Conservation (phyloP, 2,888 invertebrate species). For the Phortica okadai region DNA sequence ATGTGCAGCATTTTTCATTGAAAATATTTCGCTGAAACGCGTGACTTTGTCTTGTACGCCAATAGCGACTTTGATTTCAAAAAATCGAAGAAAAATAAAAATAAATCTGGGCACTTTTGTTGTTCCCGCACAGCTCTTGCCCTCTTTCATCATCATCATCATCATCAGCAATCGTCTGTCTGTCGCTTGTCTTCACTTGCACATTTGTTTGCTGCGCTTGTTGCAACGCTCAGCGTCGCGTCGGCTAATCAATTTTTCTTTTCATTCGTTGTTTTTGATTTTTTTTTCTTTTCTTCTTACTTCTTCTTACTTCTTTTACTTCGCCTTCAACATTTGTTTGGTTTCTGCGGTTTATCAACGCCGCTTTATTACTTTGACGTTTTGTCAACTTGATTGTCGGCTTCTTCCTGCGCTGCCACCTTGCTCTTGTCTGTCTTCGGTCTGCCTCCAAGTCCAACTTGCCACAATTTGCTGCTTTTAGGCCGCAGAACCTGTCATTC, state of each 20-base stretch:
- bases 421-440: conserved; percentile 6
- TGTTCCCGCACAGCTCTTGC: not conserved
- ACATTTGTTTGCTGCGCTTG: not conserved
- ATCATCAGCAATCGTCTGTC: not conserved
- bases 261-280: conserved; percentile 54
- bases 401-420: conserved; percentile 45
- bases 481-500: conserved; percentile 13
- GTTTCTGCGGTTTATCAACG: conserved; percentile 69
- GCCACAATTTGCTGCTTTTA: conserved; percentile 18
- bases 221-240: conserved; percentile 14
- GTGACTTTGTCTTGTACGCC: conserved; percentile 25
- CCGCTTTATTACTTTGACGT: conserved; percentile 74
- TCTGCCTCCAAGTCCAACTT: not conserved
- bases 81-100: not conserved
- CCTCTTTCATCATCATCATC: not conserved
- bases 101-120: not conserved
- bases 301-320: conserved; percentile 25
- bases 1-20: conserved; percentile 36
- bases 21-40: conserved; percentile 56
- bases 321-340: conserved; percentile 42
- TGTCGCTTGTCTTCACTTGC: not conserved
- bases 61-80: not conserved
- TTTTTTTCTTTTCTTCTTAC: conserved; percentile 32
- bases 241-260: conserved; percentile 59
- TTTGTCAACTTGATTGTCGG: conserved; percentile 74